Percentiles rank a stretch among this genome's conserved stretches.
Evolutionary conservation across 2,797 vertebrate genomes (phyloP).

Genomic region (Rhinoraja longicauda): DNA sequence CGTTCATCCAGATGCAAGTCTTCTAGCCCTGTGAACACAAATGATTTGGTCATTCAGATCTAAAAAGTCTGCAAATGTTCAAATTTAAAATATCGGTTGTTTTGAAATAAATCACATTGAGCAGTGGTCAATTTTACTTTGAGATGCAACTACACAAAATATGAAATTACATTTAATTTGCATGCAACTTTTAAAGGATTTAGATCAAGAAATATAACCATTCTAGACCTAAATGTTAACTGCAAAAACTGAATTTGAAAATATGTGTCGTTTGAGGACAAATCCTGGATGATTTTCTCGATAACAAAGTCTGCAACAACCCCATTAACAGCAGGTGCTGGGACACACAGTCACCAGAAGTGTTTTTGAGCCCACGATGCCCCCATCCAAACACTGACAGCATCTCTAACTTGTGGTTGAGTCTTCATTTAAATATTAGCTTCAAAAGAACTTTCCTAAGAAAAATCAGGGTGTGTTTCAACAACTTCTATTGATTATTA

Average conservation of each 20-base stretch:
- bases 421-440: not conserved
- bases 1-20: slow-evolving; percentile 94
- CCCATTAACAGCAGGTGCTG: not conserved
- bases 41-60: not conserved
- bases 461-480: not conserved
- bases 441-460: not conserved
- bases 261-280: not conserved
- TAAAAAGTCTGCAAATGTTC: not conserved
- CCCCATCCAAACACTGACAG: too few relatives aligned
- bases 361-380: not conserved
- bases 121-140: not conserved
- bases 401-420: not conserved
- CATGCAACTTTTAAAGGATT: not conserved
- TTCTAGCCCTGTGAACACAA: slow-evolving; percentile 71
- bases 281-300: not conserved
- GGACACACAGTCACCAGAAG: not conserved
- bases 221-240: not conserved
- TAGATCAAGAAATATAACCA: too few relatives aligned
- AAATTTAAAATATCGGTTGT: not conserved
- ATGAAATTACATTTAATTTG: not conserved
- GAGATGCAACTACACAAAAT: not conserved
- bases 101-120: not conserved
- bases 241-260: not conserved
- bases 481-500: not conserved
- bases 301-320: not conserved